These are phyloP conservation scores for Mungos mungo DNA, from an alignment of 2,113 vertebrate genomes.

Conservation along the genomic window DNA sequence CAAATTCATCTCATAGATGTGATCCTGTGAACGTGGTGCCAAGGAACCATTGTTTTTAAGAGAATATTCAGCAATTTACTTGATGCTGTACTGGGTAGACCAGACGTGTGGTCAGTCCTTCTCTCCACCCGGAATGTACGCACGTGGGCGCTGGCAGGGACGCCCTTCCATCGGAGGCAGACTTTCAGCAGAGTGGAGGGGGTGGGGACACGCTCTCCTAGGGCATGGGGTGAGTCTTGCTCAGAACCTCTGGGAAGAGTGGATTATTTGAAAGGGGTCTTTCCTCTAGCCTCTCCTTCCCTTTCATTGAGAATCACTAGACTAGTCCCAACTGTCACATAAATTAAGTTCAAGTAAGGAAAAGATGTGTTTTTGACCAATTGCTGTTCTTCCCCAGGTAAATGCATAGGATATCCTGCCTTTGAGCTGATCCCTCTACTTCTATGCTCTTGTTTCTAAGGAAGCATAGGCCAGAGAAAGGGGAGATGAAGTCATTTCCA, in stretches of 20 bases:
- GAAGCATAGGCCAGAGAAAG: background rate
- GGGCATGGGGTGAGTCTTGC: accelerated
- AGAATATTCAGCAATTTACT: background rate
- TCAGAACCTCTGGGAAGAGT: background rate
- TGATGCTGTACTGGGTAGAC: background rate
- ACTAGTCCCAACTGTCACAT: background rate
- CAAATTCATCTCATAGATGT: background rate
- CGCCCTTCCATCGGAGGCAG: background rate
- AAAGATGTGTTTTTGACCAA: background rate
- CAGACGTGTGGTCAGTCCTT: background rate
- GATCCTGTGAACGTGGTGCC: background rate
- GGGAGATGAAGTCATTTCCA: background rate
- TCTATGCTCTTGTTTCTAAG: background rate
- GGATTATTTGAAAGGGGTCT: background rate
- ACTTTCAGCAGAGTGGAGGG: too few species aligned
- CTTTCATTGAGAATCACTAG: background rate
- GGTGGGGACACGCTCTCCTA: background rate
- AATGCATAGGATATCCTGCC: background rate
- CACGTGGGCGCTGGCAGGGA: accelerated
- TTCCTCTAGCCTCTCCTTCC: background rate
- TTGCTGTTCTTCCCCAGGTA: background rate
- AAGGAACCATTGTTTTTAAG: background rate
- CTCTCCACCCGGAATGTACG: background rate
- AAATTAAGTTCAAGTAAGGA: background rate
- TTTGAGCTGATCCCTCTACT: background rate